A percentile compares a stretch with the other conserved stretches of the same genome.
Evolutionary conservation across 2,888 invertebrate genomes (phyloP).

Genomic region (Cabera pusaria): DNA sequence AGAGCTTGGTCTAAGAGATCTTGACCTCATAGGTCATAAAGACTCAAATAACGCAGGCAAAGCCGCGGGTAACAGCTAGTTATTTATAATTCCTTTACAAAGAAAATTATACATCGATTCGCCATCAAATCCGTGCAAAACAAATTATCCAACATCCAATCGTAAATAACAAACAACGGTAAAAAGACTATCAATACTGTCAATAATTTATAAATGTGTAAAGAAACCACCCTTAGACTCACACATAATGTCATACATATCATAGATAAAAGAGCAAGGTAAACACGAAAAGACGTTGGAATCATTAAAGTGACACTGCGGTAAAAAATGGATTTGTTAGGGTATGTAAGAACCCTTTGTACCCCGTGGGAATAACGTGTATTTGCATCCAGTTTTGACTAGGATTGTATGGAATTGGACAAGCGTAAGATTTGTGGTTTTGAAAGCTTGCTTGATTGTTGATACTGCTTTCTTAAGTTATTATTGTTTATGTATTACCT

Average conservation of each 20-base stretch:
- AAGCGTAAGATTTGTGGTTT: slow-evolving; percentile 2
- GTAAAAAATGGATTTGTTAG: slow-evolving; percentile 44
- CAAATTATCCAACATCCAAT: slow-evolving; percentile 26
- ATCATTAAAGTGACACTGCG: slow-evolving; percentile 71
- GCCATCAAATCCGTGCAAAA: slow-evolving; percentile 21
- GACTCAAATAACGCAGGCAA: too few relatives aligned
- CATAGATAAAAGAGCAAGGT: slow-evolving; percentile 70
- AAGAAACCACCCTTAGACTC: slow-evolving; percentile 64
- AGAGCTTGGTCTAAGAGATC: too few relatives aligned
- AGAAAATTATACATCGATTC: too few relatives aligned
- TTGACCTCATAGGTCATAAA: too few relatives aligned
- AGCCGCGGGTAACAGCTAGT: too few relatives aligned
- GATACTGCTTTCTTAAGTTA: too few relatives aligned
- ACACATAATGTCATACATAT: too few relatives aligned
- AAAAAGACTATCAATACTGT: slow-evolving; percentile 33
- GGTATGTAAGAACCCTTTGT: slow-evolving; percentile 37
- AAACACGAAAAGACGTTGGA: slow-evolving; percentile 63
- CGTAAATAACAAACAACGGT: slow-evolving; percentile 27
- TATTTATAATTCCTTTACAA: too few relatives aligned
- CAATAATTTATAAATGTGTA: slow-evolving; percentile 58
- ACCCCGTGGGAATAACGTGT: slow-evolving; percentile 33
- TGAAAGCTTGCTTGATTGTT: too few relatives aligned
- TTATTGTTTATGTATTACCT: too few relatives aligned
- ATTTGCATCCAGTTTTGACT: slow-evolving; percentile 29
- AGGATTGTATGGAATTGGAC: slow-evolving; percentile 11